Evolutionary conservation across 92 coral and sea anemone species (phyloP).

Genomic region (Diadumene lineata): DNA sequence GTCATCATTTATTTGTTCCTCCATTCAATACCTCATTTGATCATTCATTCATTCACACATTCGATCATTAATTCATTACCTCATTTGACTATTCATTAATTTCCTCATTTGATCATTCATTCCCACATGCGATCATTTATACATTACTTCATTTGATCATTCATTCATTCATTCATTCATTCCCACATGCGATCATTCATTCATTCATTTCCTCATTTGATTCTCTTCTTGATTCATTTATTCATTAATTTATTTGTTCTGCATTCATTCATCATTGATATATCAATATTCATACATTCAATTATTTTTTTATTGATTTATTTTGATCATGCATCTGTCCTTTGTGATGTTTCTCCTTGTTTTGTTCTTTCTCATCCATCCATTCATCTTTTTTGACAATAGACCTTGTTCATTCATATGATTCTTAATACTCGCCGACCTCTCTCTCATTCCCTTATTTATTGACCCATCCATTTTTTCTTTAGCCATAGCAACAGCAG

Average conservation of each 20-base stretch:
- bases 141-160: neutral
- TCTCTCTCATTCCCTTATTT: neutral
- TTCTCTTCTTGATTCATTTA: neutral
- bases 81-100: neutral
- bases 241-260: neutral
- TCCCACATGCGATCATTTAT: neutral
- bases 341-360: neutral
- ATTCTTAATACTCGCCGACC: neutral
- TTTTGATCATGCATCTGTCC: neutral
- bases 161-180: neutral
- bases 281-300: neutral
- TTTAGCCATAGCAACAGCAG: conserved; percentile 89
- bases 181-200: neutral
- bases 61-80: neutral
- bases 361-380: neutral
- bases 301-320: neutral
- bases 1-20: neutral
- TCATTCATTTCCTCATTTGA: neutral
- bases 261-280: neutral
- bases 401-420: neutral
- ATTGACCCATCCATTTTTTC: neutral
- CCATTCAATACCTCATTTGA: neutral
- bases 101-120: neutral
- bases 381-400: neutral
- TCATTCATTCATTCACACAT: neutral